Base-by-base conservation (phyloP, 2,888 invertebrate genomes). In the Erynnis tages region DNA sequence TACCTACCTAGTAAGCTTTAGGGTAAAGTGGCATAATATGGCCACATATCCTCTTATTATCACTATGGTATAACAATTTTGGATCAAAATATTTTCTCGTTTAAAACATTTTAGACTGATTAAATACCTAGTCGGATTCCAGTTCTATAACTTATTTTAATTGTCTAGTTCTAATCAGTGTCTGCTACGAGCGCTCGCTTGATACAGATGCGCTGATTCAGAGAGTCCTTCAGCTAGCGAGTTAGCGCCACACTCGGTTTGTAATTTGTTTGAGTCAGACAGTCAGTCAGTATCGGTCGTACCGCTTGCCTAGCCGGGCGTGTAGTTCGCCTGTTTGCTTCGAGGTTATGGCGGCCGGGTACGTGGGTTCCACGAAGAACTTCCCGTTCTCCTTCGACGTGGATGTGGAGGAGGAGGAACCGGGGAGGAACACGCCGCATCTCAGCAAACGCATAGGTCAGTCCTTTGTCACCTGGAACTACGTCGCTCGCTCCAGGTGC, bases 371-470 rank as follows among this genome's bases (percentile, higher is more conserved):
- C 50, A 90, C 90, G 30, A 89, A 84, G 65, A 87, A 59, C 61
- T 90, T 90, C 61, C 90, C 90, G 1, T 90, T 90, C 62, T 88
- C 90, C 45, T 90, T 90, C 67, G 90, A 90, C 60, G 70, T 81
- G 10, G 87, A 90, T 53, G 73, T 89, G 0, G 90, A 89, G 37
- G 87, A 85, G 17, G 79, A 80, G 34, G 79, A 79, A 2, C 63
- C 69, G 1, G 78, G 70, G 0, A 61, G 81, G 27, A 67, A 55
- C 32, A 82, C 84, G 1, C 80, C 84, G 5, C 83, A 69, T 50
- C 69, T 83, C 19, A 84, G 67, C 60, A 80, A 82, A 54, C 71
- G 88, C 53, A 79, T 78, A 63, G 87, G 88, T 88, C 41, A 73
- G 85, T 80, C 1, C 10, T 13, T 13, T 21, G 29, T 29, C 27